These are phyloP conservation scores for Coturnix japonica DNA, from an alignment of 2,113 vertebrate genomes.

Conservation along the genomic window DNA sequence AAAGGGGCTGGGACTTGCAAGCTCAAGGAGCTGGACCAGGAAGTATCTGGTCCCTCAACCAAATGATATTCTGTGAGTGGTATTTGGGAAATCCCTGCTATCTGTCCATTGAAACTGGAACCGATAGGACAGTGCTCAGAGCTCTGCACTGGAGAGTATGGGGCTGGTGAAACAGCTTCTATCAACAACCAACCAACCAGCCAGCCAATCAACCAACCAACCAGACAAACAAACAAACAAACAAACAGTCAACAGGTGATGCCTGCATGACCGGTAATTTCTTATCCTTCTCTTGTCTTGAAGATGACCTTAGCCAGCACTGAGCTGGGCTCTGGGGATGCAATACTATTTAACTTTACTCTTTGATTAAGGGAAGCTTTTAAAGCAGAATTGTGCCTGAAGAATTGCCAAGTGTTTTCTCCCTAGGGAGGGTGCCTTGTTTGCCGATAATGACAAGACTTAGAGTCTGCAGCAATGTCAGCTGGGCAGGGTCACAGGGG, in stretches of 20 bases:
- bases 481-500: rapidly evolving
- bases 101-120: neutral
- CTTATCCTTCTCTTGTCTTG: neutral
- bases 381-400: neutral
- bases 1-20: neutral
- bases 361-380: neutral
- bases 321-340: neutral
- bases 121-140: neutral
- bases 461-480: neutral
- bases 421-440: neutral
- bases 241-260: neutral
- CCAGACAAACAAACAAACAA: too few species aligned
- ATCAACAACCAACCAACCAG: neutral
- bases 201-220: too few species aligned
- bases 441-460: neutral
- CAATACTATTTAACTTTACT: neutral
- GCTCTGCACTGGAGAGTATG: neutral
- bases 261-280: rapidly evolving
- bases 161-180: neutral
- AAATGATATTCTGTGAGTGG: neutral
- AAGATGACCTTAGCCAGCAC: neutral
- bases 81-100: neutral
- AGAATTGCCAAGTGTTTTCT: neutral
- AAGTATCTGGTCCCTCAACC: neutral
- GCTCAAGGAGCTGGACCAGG: neutral